phyloP scores from a whole-genome alignment of 2,113 vertebrate genomes.

The Ursus arctos region DNA sequence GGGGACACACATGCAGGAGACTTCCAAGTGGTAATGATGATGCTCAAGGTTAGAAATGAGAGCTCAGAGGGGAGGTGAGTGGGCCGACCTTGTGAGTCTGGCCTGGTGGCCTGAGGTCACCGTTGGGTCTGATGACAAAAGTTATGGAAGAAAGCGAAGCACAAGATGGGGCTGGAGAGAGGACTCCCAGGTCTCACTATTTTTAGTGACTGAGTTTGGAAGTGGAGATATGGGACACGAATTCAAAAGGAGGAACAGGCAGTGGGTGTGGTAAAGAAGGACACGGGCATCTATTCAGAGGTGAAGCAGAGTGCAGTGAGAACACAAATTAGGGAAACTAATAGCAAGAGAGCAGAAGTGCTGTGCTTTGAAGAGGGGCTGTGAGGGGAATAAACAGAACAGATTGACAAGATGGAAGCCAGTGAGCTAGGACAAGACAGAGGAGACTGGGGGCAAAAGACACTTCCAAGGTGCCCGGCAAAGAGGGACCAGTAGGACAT shows the following conservation, averaged over 20 bases:
- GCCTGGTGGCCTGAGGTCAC: background rate
- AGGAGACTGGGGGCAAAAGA: background rate
- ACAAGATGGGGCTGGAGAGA: background rate
- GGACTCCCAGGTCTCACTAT: background rate
- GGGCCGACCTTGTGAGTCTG: background rate
- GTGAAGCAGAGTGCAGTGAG: background rate
- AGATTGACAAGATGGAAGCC: background rate
- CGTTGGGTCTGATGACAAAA: background rate
- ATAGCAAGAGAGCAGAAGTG: background rate
- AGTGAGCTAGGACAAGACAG: background rate
- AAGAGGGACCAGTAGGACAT: background rate
- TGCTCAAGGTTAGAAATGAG: background rate
- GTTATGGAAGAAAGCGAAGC: background rate
- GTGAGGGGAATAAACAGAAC: background rate
- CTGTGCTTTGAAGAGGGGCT: background rate
- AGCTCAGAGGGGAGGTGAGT: background rate
- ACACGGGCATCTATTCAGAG: background rate
- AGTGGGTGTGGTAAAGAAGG: background rate
- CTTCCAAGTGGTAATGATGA: background rate
- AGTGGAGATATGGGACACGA: background rate
- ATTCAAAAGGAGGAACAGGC: conserved; percentile 15
- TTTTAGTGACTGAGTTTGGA: background rate
- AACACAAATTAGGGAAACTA: background rate
- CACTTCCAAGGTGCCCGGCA: background rate
- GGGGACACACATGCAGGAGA: background rate